Percentiles rank a stretch among this genome's conserved stretches.
Evolutionary conservation across 2,888 invertebrate species (phyloP).

Genomic region (Diarsia brunnea): DNA sequence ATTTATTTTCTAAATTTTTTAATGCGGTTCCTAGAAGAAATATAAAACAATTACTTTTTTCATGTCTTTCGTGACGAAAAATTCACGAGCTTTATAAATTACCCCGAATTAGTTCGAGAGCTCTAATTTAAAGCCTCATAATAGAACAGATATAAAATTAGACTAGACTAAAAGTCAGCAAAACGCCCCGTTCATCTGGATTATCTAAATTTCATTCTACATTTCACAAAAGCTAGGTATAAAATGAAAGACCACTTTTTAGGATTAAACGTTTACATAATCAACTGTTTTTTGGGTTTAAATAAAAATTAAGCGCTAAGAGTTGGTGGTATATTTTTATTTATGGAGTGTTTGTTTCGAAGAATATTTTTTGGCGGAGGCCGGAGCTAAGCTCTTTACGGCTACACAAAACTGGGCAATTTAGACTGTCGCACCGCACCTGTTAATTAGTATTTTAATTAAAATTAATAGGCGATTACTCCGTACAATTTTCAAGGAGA

Average conservation of each 20-base stretch:
- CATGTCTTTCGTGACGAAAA: neutral
- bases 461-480: conserved; percentile 88
- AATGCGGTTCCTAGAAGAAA: neutral
- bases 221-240: conserved; percentile 59
- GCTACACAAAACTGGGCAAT: conserved; percentile 79
- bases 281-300: conserved; percentile 77
- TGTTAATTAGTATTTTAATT: conserved; percentile 88
- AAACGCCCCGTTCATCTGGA: conserved; percentile 57
- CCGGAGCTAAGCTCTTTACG: conserved; percentile 81
- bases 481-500: conserved; percentile 77
- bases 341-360: conserved; percentile 81
- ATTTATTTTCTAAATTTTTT: neutral
- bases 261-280: conserved; percentile 80
- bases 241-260: conserved; percentile 64
- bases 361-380: conserved; percentile 80
- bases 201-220: conserved; percentile 63
- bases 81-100: conserved; percentile 5
- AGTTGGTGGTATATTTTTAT: conserved; percentile 79
- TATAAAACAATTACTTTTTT: too few species aligned
- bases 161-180: conserved; percentile 35
- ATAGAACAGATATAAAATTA: conserved; percentile 25
- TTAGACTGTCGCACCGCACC: conserved; percentile 80
- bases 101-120: neutral
- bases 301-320: conserved; percentile 76
- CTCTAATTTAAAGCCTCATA: conserved; percentile 12